These are phyloP conservation scores for Masnerella sp. DNA, from an alignment of 2,888 invertebrate genomes.

Conservation along the genomic window DNA sequence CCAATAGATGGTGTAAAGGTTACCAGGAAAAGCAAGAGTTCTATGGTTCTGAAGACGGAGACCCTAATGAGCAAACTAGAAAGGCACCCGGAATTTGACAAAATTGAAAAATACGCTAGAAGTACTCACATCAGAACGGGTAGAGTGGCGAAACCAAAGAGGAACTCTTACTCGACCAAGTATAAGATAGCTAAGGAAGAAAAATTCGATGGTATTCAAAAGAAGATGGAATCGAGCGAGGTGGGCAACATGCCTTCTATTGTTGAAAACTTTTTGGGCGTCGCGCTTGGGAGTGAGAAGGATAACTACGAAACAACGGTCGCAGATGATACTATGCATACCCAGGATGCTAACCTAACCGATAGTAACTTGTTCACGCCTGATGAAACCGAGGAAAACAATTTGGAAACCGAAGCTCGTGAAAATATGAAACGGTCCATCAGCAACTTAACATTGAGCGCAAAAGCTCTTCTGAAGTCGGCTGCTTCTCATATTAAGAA, in stretches of 20 bases:
- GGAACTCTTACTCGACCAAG: conserved; percentile 16
- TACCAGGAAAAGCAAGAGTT: too few species aligned
- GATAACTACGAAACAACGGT: conserved; percentile 22
- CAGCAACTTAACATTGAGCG: conserved; percentile 9
- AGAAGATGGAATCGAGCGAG: too few species aligned
- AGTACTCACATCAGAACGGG: neutral
- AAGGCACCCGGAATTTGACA: conserved; percentile 5
- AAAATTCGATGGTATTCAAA: neutral
- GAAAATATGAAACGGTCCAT: too few species aligned
- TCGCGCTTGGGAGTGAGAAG: conserved; percentile 43
- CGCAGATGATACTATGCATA: conserved; percentile 15
- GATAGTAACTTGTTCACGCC: conserved; percentile 36
- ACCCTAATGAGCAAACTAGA: neutral
- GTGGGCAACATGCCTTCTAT: conserved; percentile 22
- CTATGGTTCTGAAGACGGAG: neutral
- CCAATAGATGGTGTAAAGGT: too few species aligned
- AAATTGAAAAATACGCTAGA: conserved; percentile 13
- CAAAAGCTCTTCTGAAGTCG: conserved; percentile 11
- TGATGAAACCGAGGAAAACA: too few species aligned
- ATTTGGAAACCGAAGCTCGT: too few species aligned
- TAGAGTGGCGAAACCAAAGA: conserved; percentile 7
- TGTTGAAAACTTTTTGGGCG: conserved; percentile 43
- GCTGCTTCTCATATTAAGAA: conserved; percentile 8
- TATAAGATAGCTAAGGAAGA: conserved; percentile 10
- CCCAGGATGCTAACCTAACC: conserved; percentile 1